Percentiles rank a stretch among this genome's conserved stretches.
Evolutionary conservation across 2,888 invertebrate species (phyloP).

Genomic region (Rotaria magnacalcarata): DNA sequence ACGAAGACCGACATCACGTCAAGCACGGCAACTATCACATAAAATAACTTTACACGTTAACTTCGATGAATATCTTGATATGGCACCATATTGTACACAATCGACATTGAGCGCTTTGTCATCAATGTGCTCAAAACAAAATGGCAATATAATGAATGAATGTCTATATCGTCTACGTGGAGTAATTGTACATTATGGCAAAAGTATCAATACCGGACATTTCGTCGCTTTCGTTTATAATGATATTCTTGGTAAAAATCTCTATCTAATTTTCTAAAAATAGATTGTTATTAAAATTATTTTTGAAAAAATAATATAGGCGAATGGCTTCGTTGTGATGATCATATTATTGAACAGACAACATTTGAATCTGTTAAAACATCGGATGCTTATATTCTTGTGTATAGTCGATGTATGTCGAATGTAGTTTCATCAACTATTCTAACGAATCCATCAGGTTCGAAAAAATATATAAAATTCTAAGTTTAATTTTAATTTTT

Average conservation of each 20-base stretch:
- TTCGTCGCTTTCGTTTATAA: conserved; percentile 15
- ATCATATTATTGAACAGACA: conserved; percentile 18
- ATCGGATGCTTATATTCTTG: conserved; percentile 14
- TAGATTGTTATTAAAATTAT: not conserved
- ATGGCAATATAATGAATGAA: not conserved
- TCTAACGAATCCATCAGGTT: not conserved
- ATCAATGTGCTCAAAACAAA: not conserved
- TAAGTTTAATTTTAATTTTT: not conserved
- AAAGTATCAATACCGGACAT: conserved; percentile 33
- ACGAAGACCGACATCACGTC: conserved; percentile 1
- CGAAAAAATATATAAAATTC: too few relatives aligned
- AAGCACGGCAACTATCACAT: conserved; percentile 21
- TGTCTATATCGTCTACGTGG: conserved; percentile 17
- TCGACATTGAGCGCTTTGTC: not conserved
- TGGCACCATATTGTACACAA: conserved; percentile 11
- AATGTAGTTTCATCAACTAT: not conserved
- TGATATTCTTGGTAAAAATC: not conserved
- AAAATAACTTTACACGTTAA: conserved; percentile 17
- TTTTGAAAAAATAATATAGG: not conserved
- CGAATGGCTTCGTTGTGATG: conserved; percentile 32
- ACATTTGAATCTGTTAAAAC: conserved; percentile 26
- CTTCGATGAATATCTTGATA: conserved; percentile 27
- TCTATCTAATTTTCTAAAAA: too few relatives aligned
- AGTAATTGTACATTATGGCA: conserved; percentile 8
- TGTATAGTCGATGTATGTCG: not conserved